Conservation (phyloP, 2,113 vertebrate species). For the Sapajus apella region DNA sequence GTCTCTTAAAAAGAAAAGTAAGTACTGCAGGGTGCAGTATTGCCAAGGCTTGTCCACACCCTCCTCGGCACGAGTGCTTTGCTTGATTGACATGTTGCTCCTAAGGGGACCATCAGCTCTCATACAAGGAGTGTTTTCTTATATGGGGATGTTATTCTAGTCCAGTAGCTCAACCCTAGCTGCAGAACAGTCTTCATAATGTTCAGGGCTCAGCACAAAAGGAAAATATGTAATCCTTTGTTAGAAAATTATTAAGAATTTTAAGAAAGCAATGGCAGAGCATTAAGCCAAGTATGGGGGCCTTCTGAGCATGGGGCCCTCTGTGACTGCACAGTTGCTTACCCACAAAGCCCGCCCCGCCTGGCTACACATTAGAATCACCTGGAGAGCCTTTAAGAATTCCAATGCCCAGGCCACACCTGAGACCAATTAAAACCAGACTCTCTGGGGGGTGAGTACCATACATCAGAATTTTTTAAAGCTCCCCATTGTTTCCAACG, state of each 20-base stretch:
- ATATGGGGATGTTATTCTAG: neutral
- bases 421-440: conserved; percentile 41
- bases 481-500: neutral
- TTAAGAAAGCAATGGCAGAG: neutral
- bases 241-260: conserved; percentile 24
- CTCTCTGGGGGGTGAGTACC: neutral
- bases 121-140: neutral
- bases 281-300: neutral
- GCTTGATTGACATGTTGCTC: neutral
- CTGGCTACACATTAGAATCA: neutral
- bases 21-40: neutral
- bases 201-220: neutral
- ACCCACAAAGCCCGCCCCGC: neutral
- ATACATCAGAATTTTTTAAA: conserved; percentile 32
- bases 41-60: neutral
- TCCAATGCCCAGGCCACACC: neutral
- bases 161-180: neutral
- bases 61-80: neutral
- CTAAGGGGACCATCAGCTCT: neutral
- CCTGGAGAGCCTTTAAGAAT: neutral
- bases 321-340: too few species aligned
- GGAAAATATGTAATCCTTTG: neutral
- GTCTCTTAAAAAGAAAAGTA: conserved; percentile 13
- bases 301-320: neutral
- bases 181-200: neutral